Conservation (phyloP, 1,140 invertebrate species). For the Coptotermes formosanus region DNA sequence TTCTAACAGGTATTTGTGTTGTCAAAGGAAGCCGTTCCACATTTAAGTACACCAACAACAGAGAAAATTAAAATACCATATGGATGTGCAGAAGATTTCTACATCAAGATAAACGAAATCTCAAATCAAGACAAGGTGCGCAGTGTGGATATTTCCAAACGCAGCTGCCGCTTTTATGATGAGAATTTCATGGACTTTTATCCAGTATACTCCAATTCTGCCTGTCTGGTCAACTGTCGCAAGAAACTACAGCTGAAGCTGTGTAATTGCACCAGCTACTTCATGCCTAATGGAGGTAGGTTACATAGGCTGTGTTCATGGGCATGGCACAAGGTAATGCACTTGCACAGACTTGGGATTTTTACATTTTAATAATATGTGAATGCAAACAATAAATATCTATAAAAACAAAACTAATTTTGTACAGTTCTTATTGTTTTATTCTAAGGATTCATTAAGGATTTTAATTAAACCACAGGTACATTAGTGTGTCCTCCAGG, state of each 20-base stretch:
- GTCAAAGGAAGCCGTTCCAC: constrained; percentile 21
- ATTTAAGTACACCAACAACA: background rate
- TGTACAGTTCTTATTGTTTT: too few species aligned
- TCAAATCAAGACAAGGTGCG: constrained; percentile 45
- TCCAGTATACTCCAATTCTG: background rate
- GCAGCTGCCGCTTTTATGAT: background rate
- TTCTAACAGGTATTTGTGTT: constrained; percentile 21
- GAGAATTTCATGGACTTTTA: background rate
- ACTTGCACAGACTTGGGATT: too few species aligned
- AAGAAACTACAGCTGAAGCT: constrained; percentile 1
- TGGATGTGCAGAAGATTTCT: background rate
- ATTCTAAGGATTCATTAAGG: too few species aligned
- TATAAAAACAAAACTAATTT: too few species aligned
- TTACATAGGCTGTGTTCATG: constrained; percentile 36
- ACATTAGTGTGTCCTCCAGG: too few species aligned
- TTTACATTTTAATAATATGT: too few species aligned
- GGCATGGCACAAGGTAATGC: too few species aligned
- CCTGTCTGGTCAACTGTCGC: constrained; percentile 3
- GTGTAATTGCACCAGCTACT: constrained; percentile 27
- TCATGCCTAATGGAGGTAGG: constrained; percentile 42
- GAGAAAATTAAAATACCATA: background rate
- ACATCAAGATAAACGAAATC: constrained; percentile 45
- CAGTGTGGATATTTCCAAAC: constrained; percentile 39
- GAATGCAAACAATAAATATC: too few species aligned
- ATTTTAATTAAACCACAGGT: too few species aligned